These are phyloP conservation scores for Fulmarus glacialis DNA, from an alignment of 2,113 vertebrate species.

Conservation along the genomic window DNA sequence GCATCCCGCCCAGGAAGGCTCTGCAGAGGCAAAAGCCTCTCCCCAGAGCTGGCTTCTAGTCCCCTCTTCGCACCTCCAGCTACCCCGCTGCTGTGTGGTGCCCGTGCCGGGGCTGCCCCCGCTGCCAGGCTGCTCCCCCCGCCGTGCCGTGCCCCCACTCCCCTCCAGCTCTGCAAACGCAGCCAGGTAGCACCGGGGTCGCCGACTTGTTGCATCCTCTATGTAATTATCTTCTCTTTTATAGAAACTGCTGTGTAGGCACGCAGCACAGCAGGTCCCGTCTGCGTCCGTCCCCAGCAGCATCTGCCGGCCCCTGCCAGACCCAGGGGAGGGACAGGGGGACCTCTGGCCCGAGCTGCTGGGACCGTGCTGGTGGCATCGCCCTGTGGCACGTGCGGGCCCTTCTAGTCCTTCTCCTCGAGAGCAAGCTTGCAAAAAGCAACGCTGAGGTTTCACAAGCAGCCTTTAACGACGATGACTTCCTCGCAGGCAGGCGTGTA, in stretches of 20 bases:
- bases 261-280: not conserved
- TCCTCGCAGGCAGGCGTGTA: not conserved
- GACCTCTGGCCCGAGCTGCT: not conserved
- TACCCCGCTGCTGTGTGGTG: not conserved
- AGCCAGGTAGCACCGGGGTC: not conserved
- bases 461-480: fast-evolving
- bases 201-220: not conserved
- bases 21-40: not conserved
- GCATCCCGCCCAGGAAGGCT: fast-evolving
- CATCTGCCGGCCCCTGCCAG: not conserved
- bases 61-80: not conserved
- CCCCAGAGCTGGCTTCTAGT: not conserved
- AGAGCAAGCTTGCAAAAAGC: not conserved
- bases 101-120: not conserved
- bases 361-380: not conserved
- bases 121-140: not conserved
- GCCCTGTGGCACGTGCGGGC: fast-evolving
- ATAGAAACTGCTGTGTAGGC: not conserved
- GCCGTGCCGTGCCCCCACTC: not conserved
- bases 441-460: fast-evolving
- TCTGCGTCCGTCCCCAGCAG: not conserved
- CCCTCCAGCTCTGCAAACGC: not conserved
- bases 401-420: not conserved
- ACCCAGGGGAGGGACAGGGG: not conserved
- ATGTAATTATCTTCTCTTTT: not conserved